Conservation (phyloP, 2,797 vertebrate species). For the Onychomys arenicola region DNA sequence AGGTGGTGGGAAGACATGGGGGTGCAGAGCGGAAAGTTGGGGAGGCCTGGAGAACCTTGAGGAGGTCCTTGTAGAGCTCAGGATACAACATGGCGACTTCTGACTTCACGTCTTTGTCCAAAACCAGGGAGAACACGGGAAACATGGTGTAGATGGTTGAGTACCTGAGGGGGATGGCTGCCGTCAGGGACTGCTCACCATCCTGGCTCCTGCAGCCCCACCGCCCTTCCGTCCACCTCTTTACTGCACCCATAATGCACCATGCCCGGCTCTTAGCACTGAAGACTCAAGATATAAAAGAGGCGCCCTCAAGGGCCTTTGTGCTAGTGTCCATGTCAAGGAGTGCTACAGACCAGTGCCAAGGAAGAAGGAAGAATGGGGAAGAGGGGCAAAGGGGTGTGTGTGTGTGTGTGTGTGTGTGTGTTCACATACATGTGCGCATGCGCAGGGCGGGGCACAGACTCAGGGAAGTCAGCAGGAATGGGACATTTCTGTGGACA, state of each 20-base stretch:
- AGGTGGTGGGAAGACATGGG: fast-evolving
- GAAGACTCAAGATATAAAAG: background rate
- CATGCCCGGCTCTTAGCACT: fast-evolving
- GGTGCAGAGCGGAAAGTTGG: background rate
- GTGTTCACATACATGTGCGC: fast-evolving
- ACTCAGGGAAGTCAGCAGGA: background rate
- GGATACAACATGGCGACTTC: conserved; percentile 99
- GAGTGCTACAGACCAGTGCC: fast-evolving
- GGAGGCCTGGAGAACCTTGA: conserved; percentile 90
- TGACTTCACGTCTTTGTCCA: conserved; percentile 99
- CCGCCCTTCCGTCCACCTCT: fast-evolving
- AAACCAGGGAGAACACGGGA: conserved; percentile 97
- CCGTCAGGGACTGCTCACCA: fast-evolving
- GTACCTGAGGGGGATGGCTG: conserved; percentile 88
- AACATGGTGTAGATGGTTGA: conserved; percentile 99
- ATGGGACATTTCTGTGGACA: background rate
- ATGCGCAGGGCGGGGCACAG: too few relatives aligned
- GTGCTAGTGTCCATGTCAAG: fast-evolving
- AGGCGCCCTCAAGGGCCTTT: background rate
- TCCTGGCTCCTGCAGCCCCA: background rate
- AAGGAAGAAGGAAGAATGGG: fast-evolving
- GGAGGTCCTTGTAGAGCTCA: conserved; percentile 98
- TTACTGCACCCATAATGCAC: fast-evolving
- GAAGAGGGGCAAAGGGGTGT: background rate
- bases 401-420: background rate